phyloP scores from a whole-genome alignment of 2,113 vertebrate species.

The Picathartes gymnocephalus region DNA sequence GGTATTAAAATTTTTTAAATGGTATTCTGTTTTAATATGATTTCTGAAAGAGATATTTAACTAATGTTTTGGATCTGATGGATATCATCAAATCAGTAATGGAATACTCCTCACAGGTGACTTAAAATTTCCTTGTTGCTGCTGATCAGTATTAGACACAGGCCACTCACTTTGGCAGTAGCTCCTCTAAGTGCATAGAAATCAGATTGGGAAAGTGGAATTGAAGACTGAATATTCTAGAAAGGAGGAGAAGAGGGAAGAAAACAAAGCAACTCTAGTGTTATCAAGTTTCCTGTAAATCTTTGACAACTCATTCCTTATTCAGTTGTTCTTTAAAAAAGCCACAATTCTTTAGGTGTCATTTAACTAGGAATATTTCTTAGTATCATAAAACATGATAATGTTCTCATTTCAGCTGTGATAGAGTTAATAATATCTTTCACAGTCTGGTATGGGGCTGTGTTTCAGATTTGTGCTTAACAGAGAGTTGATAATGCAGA shows the following conservation, averaged over 20 bases:
- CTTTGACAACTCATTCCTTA: not conserved
- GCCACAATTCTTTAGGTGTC: not conserved
- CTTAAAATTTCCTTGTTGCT: not conserved
- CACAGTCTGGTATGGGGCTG: rapidly evolving
- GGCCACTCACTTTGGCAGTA: not conserved
- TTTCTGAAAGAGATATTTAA: not conserved
- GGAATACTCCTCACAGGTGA: not conserved
- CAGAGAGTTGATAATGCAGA: not conserved
- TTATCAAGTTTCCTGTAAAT: not conserved
- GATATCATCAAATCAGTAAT: not conserved
- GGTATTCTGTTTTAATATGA: not conserved
- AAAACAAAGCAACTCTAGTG: not conserved
- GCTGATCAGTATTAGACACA: not conserved
- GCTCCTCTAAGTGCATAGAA: not conserved
- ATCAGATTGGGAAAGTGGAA: not conserved
- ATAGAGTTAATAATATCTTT: too few relatives aligned
- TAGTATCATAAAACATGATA: not conserved
- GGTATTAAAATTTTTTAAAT: not conserved
- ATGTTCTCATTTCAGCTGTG: not conserved
- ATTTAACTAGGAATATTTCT: not conserved
- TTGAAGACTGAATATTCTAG: not conserved
- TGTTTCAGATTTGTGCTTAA: not conserved
- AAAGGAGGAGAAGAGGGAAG: not conserved
- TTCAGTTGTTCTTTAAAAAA: not conserved
- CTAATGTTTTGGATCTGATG: not conserved